Evolutionary conservation across 2,113 vertebrate species (phyloP), one percentile per base, ranked within the genome.

Genomic region (Corydoras maculifer): DNA sequence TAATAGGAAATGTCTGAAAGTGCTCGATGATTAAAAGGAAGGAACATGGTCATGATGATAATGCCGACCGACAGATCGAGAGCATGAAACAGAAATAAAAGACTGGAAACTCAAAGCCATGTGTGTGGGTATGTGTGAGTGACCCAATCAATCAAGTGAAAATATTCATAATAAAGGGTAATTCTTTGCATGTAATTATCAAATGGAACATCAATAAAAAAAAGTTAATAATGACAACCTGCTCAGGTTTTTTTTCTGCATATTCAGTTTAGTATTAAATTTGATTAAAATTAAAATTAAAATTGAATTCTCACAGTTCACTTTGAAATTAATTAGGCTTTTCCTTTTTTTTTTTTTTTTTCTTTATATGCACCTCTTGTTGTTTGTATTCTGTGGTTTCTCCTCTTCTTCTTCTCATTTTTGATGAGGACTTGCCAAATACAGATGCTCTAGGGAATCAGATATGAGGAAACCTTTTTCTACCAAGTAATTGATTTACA

Each of bases 401-500:
- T 58, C 62, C 53, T 58, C 25, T 18, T 49, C 35, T 50, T 25
- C 43, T 59, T 14, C 53, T n/a, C 55, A 30, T 50, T 58, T 72
- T 72, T 62, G 50, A 54, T 14, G 4, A 62, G 10, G 54, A 31
- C 8, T 32, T 59, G 29, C 53, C 55, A 59, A 72, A 59, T 59
- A 35, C 65, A 7, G 15, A 13, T 35, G 48, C 71, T 64, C 71
- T 31, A 9, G 57, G 64, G 71, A 67, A 67, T 73, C 60, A 73
- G 63, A 73, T 49, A 61, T 13, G n/a, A 67, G 29, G 49, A 67
- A 61, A 30, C 71, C 35, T 58, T 54, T 48, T 67, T 53, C 64
- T 58, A 61, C 49, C 58, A 35, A 51, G 66, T 73, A 66, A 67
- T 73, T 65, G 65, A 57, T 67, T 66, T 35, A 18, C 59, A 32